Conservation (phyloP, 2,113 vertebrate genomes). For the Coturnix japonica region DNA sequence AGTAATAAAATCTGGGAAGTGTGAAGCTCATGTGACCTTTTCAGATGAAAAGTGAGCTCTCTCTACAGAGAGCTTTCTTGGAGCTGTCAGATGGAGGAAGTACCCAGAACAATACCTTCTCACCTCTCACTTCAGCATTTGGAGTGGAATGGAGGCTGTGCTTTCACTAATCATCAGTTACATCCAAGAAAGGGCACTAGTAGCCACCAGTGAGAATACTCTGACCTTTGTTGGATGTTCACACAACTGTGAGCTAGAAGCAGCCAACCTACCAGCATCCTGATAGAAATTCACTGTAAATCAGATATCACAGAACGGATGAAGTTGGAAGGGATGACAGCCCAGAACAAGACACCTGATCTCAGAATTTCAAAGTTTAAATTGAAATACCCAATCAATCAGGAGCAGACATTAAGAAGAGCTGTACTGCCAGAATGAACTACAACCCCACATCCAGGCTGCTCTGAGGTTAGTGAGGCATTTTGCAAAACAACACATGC, state of each 20-base stretch:
- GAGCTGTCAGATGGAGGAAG: conserved; percentile 20
- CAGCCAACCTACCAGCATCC: not conserved
- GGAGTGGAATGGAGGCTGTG: not conserved
- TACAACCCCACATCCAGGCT: not conserved
- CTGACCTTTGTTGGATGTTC: not conserved
- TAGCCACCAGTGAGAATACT: not conserved
- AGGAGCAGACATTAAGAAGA: not conserved
- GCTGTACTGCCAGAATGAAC: not conserved
- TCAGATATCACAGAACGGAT: not conserved
- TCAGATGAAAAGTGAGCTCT: not conserved
- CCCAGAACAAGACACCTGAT: not conserved
- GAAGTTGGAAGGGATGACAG: not conserved
- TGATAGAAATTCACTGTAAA: not conserved
- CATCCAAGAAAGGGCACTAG: fast-evolving
- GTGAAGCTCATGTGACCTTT: conserved; percentile 30
- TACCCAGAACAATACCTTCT: not conserved
- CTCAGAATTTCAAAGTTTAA: not conserved
- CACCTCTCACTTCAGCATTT: not conserved
- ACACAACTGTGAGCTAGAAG: not conserved
- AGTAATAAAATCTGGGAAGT: conserved; percentile 8
- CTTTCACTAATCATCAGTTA: not conserved
- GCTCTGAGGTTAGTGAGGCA: not conserved
- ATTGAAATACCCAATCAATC: not conserved
- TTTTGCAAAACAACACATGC: not conserved
- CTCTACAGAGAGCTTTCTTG: not conserved